These are phyloP conservation scores for Cololabis saira DNA, from an alignment of 2,113 vertebrate genomes.

Conservation along the genomic window DNA sequence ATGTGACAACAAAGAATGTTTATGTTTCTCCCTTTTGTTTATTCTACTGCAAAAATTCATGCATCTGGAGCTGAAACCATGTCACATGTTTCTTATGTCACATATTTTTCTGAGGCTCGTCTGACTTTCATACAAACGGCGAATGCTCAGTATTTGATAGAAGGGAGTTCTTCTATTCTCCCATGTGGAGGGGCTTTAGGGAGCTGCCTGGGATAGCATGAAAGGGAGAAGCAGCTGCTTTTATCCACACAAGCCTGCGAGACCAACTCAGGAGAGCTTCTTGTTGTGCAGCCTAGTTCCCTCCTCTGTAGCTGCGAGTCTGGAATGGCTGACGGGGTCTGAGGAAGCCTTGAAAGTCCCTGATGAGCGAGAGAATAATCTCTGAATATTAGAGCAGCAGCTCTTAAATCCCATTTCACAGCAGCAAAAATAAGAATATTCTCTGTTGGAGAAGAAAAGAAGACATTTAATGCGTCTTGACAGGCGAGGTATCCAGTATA, in stretches of 20 bases:
- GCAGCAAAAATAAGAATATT: slow-evolving; percentile 49
- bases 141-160: slow-evolving; percentile 41
- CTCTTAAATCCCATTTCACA: slow-evolving; percentile 69
- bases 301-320: slow-evolving; percentile 41
- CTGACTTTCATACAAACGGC: slow-evolving; percentile 43
- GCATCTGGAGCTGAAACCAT: slow-evolving; percentile 4
- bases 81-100: slow-evolving; percentile 21
- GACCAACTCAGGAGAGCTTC: slow-evolving; percentile 50
- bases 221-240: slow-evolving; percentile 69
- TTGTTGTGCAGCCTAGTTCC: slow-evolving; percentile 30
- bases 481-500: slow-evolving; percentile 35
- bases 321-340: slow-evolving; percentile 48
- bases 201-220: slow-evolving; percentile 53
- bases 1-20: not conserved
- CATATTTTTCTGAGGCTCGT: slow-evolving; percentile 19
- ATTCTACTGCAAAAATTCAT: not conserved
- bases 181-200: slow-evolving; percentile 55
- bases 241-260: slow-evolving; percentile 57
- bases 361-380: slow-evolving; percentile 64
- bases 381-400: slow-evolving; percentile 56
- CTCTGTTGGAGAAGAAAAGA: slow-evolving; percentile 39
- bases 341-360: slow-evolving; percentile 57
- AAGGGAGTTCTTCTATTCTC: slow-evolving; percentile 43
- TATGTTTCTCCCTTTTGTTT: not conserved
- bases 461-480: slow-evolving; percentile 55